Evolutionary conservation across 2,797 vertebrate genomes (phyloP).

Genomic region (Chaunax sp.): DNA sequence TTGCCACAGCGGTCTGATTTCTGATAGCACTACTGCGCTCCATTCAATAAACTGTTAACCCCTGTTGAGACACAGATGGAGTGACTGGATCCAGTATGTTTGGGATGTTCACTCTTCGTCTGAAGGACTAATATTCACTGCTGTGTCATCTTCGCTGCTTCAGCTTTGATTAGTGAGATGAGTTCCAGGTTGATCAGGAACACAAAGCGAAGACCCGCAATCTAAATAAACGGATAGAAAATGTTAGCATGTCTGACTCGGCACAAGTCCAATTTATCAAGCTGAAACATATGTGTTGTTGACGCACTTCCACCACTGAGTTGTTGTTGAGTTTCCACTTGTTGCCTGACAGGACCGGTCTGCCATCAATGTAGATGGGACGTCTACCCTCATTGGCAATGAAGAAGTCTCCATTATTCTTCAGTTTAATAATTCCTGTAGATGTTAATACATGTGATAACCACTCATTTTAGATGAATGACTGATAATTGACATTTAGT

Average conservation of each 20-base stretch:
- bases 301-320: conserved; percentile 92
- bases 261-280: neutral
- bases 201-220: conserved; percentile 95
- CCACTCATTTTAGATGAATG: neutral
- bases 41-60: conserved; percentile 6
- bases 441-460: neutral
- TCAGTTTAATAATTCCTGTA: conserved; percentile 94
- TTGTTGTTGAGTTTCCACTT: conserved; percentile 98
- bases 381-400: conserved; percentile 95
- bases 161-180: conserved; percentile 95
- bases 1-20: conserved; percentile 27
- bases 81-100: conserved; percentile 13
- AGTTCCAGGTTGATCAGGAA: conserved; percentile 98
- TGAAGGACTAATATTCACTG: conserved; percentile 78
- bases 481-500: neutral
- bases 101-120: neutral
- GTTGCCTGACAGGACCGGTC: conserved; percentile 93
- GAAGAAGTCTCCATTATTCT: conserved; percentile 97
- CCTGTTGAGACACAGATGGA: neutral
- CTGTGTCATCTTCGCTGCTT: conserved; percentile 94
- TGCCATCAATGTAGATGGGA: conserved; percentile 94
- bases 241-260: neutral
- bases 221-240: conserved; percentile 77
- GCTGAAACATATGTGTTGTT: neutral
- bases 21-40: conserved; percentile 12